These are phyloP conservation scores for Apostichopus japonicus DNA, from an alignment of 35 echinoderm and acorn worm genomes.

Conservation along the genomic window DNA sequence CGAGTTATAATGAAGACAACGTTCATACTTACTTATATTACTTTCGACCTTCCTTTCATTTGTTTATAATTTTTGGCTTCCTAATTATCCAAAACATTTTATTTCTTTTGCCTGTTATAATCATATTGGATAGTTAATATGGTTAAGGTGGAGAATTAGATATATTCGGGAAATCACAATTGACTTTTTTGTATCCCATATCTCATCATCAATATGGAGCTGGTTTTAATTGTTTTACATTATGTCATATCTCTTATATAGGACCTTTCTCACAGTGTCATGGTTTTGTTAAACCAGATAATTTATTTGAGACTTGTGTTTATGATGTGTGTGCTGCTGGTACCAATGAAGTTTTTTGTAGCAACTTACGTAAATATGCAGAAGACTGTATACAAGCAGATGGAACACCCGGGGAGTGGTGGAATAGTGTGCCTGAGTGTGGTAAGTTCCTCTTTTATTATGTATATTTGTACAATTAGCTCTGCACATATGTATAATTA, in stretches of 20 bases:
- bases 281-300: not conserved
- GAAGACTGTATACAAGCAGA: not conserved
- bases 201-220: not conserved
- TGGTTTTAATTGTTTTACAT: not conserved
- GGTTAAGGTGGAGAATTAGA: too few relatives aligned
- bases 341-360: not conserved
- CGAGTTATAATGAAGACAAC: too few relatives aligned
- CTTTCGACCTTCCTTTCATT: too few relatives aligned
- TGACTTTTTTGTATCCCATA: not conserved
- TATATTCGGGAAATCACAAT: not conserved
- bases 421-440: not conserved
- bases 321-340: not conserved
- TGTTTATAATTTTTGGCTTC: too few relatives aligned
- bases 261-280: not conserved
- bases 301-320: not conserved
- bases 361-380: not conserved
- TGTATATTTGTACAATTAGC: too few relatives aligned
- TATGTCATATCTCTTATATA: not conserved
- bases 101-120: too few relatives aligned
- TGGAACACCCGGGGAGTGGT: constrained; percentile 1
- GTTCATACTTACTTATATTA: too few relatives aligned
- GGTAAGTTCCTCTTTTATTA: not conserved
- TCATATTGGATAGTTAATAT: too few relatives aligned
- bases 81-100: too few relatives aligned
- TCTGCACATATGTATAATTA: too few relatives aligned